Evolutionary conservation across 2,797 vertebrate species (phyloP).

Genomic region (Rhabdomys pumilio): DNA sequence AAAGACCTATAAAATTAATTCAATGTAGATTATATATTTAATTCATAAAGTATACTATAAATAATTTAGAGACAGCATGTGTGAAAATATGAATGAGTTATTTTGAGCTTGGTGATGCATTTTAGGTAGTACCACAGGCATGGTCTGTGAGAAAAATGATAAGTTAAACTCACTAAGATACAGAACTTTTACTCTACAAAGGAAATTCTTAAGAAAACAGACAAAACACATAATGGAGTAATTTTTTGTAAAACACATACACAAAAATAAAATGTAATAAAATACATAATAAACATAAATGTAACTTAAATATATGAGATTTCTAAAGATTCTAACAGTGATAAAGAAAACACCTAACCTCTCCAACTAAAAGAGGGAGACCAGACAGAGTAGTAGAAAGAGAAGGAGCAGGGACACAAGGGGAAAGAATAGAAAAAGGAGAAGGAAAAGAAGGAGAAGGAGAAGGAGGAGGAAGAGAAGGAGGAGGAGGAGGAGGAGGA

Average conservation of each 20-base stretch:
- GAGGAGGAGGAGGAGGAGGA: not conserved
- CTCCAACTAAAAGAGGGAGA: too few relatives aligned
- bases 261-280: not conserved
- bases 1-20: not conserved
- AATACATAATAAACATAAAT: not conserved
- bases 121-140: not conserved
- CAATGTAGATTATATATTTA: not conserved
- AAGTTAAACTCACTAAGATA: not conserved
- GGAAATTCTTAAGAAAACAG: not conserved
- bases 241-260: not conserved
- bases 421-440: too few relatives aligned
- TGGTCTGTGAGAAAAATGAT: not conserved
- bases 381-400: not conserved
- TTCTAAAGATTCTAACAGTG: not conserved
- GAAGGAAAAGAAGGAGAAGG: too few relatives aligned
- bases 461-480: accelerated
- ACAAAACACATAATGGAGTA: not conserved
- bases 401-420: not conserved
- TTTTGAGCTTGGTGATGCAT: not conserved
- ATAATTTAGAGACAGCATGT: not conserved
- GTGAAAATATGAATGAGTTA: not conserved
- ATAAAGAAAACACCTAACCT: not conserved
- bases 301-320: not conserved
- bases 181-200: slow-evolving; percentile 3
- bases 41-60: not conserved